Conservation (phyloP, 1,140 invertebrate species). For the Hycleus phaleratus region DNA sequence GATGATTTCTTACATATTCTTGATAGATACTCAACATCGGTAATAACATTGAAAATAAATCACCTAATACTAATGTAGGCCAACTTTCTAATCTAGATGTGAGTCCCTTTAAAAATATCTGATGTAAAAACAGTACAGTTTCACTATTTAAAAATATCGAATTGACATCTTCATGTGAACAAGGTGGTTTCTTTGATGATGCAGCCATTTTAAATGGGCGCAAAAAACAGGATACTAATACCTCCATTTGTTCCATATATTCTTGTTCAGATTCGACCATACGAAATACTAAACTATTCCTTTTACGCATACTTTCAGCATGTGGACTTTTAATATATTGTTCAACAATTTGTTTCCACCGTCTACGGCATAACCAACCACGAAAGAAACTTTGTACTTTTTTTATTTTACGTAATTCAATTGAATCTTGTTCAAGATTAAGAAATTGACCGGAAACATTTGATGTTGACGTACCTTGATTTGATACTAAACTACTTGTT, state of each 20-base stretch:
- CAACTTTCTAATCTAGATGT: slow-evolving; percentile 87
- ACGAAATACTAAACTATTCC: slow-evolving; percentile 88
- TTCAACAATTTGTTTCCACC: slow-evolving; percentile 94
- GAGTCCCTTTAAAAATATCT: slow-evolving; percentile 91
- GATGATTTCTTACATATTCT: slow-evolving; percentile 90
- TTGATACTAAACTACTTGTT: slow-evolving; percentile 25
- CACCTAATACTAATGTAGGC: slow-evolving; percentile 86
- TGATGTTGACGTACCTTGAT: slow-evolving; percentile 24
- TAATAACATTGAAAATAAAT: slow-evolving; percentile 88
- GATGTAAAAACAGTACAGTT: slow-evolving; percentile 88
- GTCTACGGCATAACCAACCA: slow-evolving; percentile 85
- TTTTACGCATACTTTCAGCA: slow-evolving; percentile 87
- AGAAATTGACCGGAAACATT: slow-evolving; percentile 21
- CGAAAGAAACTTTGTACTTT: slow-evolving; percentile 94
- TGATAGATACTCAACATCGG: slow-evolving; percentile 93
- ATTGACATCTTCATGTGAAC: slow-evolving; percentile 90
- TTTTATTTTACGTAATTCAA: slow-evolving; percentile 80
- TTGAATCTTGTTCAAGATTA: slow-evolving; percentile 24
- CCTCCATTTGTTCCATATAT: slow-evolving; percentile 86
- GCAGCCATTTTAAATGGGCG: slow-evolving; percentile 92
- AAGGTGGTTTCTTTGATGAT: slow-evolving; percentile 86
- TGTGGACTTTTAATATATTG: slow-evolving; percentile 93
- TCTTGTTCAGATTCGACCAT: slow-evolving; percentile 90
- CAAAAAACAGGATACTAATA: slow-evolving; percentile 85
- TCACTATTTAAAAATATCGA: slow-evolving; percentile 94